Base-by-base conservation (phyloP, 2,113 vertebrate species). In the Bos indicus region DNA sequence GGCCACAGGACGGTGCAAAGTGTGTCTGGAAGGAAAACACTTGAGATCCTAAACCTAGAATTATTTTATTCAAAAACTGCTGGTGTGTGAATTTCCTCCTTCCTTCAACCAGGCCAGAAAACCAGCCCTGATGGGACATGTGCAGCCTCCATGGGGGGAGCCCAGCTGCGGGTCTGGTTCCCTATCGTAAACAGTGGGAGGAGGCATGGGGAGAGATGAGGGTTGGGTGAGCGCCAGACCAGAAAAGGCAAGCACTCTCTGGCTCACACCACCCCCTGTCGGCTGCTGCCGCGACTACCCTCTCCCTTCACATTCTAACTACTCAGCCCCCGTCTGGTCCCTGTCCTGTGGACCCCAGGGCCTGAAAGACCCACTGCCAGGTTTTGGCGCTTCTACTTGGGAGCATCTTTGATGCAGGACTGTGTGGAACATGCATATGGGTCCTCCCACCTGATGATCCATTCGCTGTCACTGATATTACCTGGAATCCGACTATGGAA, bases 1-100 rank as follows among this genome's bases (percentile, higher is more conserved):
- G 4, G 51, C 4, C 48, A 9, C 16, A 48, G 43, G 33, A 64
- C n/a, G 33, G 16, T 12, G 6, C 15, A 88, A 57, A 11, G 33
- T n/a, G 40, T 36, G 3, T 71, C 40, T 46, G 60, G 40, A 86
- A 94, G 83, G 51, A 57, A 96, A 93, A 64, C 14, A 71, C 26
- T 6, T 1, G 25, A 26, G 82, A 83, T 25, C 6, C 9, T 56
- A 11, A 48, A 36, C 90, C 28, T 33, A 46, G 13, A 67, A 78
- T 74, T 94, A 78, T 46, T 98, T 97, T 96, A 98, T 97, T 97
- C 40, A 77, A 90, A 91, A 98, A 81, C 51, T 67, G 81, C 81
- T 59, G n/a, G 57, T 64, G 54, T 46, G 21, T 51, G 33, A 30
- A 64, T 5, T 6, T 83, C 46, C 30, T 21, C 33, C 30, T 71